phyloP scores from a whole-genome alignment of 2,113 vertebrate genomes.

The Orthochromis indermauri region DNA sequence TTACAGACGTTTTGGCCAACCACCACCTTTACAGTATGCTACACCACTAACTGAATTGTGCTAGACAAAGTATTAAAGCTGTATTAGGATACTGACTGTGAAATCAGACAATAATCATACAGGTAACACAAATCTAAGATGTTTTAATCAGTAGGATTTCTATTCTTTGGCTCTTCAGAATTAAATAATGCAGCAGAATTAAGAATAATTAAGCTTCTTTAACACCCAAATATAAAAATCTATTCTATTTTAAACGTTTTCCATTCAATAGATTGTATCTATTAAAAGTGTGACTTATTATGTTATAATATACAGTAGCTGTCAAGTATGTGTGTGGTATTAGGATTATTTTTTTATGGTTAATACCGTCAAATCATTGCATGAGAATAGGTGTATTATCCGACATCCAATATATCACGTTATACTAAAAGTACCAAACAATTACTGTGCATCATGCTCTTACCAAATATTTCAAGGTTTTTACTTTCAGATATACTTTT shows the following conservation, averaged over 20 bases:
- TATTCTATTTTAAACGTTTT: neutral
- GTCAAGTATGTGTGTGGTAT: neutral
- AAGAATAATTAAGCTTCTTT: neutral
- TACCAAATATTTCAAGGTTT: neutral
- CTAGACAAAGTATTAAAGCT: neutral
- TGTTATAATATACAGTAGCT: neutral
- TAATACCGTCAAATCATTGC: neutral
- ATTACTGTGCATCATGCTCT: neutral
- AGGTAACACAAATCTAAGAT: neutral
- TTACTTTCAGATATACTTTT: neutral
- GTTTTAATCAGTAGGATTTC: neutral
- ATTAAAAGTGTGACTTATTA: neutral
- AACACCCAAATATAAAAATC: neutral
- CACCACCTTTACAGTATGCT: neutral
- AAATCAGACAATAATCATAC: neutral
- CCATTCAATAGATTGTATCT: neutral
- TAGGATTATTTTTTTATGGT: neutral
- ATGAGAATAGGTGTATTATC: neutral
- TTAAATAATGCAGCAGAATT: neutral
- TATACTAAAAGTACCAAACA: neutral
- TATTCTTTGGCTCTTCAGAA: neutral
- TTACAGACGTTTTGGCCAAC: neutral
- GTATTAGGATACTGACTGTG: neutral
- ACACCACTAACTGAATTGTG: neutral
- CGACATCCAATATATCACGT: rapidly evolving